Evolutionary conservation across 2,113 vertebrate species (phyloP).

Genomic region (Brienomyrus brachyistius): DNA sequence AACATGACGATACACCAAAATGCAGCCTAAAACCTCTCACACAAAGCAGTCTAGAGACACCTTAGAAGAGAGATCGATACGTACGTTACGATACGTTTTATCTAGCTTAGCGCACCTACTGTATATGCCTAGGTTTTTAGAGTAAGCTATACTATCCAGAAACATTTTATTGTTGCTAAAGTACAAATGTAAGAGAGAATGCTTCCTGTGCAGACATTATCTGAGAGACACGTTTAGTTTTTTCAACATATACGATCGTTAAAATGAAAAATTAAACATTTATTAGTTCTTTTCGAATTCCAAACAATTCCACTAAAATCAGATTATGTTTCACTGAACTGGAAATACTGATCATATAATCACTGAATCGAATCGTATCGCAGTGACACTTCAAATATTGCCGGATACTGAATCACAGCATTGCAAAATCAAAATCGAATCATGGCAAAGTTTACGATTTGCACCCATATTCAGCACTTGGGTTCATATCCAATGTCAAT

Average conservation of each 20-base stretch:
- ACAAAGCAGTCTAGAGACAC: background rate
- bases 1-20: background rate
- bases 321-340: background rate
- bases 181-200: background rate
- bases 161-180: background rate
- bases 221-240: background rate
- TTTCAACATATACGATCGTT: background rate
- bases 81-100: background rate
- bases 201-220: background rate
- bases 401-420: background rate
- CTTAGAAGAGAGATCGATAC: background rate
- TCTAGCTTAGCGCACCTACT: background rate
- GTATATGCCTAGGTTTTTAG: background rate
- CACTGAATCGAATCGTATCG: background rate
- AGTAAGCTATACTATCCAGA: background rate
- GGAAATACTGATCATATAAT: background rate
- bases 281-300: background rate
- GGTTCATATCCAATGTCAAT: background rate
- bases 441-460: background rate
- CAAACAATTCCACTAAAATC: background rate
- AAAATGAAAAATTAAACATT: background rate
- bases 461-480: background rate
- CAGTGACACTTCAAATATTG: background rate
- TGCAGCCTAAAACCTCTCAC: background rate
- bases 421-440: background rate